Base-by-base conservation (phyloP, 2,888 invertebrate species). In the Amorpha juglandis region DNA sequence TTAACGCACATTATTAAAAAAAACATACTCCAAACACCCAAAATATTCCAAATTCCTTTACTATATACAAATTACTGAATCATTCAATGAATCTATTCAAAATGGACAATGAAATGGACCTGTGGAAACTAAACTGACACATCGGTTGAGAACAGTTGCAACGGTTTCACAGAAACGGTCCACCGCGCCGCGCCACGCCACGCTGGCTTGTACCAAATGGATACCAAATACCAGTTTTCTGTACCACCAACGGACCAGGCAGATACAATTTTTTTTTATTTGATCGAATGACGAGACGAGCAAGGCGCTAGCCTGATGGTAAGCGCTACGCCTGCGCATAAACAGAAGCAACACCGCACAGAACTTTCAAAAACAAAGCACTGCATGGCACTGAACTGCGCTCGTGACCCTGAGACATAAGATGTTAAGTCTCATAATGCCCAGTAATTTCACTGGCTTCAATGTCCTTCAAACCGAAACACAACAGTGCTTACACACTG, bases 121-220 rank as follows among this genome's bases (percentile, higher is more conserved):
- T 9, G 58, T 58, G 38, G 19, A 58, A 58, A 35, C 38, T 35
- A 38, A 38, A 11, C 58, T 58, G 58, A 58, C 42, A 58, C 38
- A 58, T 42, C 42, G 35, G 38, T 16, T 38, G 2, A 21, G 19
- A 35, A 38, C 55, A 38, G 55, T 38, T 38, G 19, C 38, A 58
- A 58, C 58, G 58, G 58, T 58, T 58, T 58, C 35, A 19, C 42
- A 42, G 58, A 58, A 42, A 58, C 58, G 58, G 12, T 19, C 14
- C 55, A 27, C 27, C 27, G 27, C 27, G 27, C 27, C 27, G 27
- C 27, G 27, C 27, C 27, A n/a, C n/a, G n/a, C n/a, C n/a, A n/a
- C n/a, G 16, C 6, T 58, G 58, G 8, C 42, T 58, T 58, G 58
- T 58, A 19, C 42, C 12, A 42, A 58, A 58, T 58, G 19, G 42